Base-by-base conservation (phyloP, 2,888 invertebrate genomes). In the Lithophane socia region DNA sequence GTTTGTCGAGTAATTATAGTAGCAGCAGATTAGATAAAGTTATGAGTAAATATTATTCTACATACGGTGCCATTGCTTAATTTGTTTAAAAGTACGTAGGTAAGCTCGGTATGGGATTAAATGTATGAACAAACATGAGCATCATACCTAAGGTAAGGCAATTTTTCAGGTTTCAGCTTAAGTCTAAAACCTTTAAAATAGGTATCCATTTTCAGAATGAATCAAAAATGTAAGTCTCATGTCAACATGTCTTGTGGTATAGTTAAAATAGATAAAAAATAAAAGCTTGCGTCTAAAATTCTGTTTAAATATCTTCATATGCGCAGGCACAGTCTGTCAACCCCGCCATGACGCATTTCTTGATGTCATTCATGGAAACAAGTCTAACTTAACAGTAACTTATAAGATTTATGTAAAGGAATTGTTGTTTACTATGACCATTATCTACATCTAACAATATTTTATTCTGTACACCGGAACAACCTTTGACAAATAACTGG, bases 401-500 rank as follows among this genome's bases (percentile, higher is more conserved):
- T 63, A 21, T 67, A 67, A 58, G n/a, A 52, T 63, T 47, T 71
- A 65, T 21, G 29, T 69, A 54, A 56, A 61, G 21, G n/a, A 75
- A 66, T 18, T 61, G 60, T 65, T 77, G 16, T 77, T 65, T 44
- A 80, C n/a, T 42, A 8, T 18, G 37, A 24, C 21, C 16, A 42
- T 64, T 58, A 49, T 52, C 24, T 16, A 60, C 16, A 29, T 8
- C 12, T 10, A 67, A 52, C 60, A 63, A 16, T 70, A 75, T 44
- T 65, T 63, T 73, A 52, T 81, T 81, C 21, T 63, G 37, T 54
- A 73, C 70, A 85, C 86, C 90, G 91, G 91, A 91, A 92, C 86
- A 91, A 85, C 90, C 91, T 91, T 86, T 78, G 64, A 44, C 64
- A 79, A 84, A 77, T 69, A 70, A 76, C 86, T 75, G 87, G 87